Conservation (phyloP, 2,113 vertebrate genomes). For the Peucedramus taeniatus region DNA sequence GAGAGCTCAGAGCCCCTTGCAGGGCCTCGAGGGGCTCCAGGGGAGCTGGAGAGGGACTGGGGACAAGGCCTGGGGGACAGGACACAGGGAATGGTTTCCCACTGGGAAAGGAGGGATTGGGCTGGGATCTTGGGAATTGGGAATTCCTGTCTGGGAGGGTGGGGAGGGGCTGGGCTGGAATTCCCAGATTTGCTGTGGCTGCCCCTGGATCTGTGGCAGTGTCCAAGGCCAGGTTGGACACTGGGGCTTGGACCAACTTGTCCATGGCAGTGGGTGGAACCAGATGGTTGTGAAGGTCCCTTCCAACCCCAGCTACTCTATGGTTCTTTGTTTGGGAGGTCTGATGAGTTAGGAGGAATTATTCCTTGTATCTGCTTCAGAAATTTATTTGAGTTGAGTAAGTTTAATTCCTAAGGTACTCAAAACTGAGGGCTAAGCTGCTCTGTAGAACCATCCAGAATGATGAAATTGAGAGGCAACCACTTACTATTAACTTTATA, state of each 20-base stretch:
- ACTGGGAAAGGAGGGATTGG: accelerated
- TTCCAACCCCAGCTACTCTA: background rate
- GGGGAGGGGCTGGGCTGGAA: background rate
- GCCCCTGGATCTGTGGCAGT: background rate
- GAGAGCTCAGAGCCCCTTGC: background rate
- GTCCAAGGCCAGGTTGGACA: background rate
- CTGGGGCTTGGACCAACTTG: background rate
- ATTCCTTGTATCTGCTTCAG: background rate
- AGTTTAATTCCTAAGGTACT: background rate
- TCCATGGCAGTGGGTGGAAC: background rate
- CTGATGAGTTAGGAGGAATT: background rate
- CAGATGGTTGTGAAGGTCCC: background rate
- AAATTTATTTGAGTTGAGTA: background rate
- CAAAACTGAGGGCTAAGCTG: background rate
- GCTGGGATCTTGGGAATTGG: background rate
- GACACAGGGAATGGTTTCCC: background rate
- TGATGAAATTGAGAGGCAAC: background rate
- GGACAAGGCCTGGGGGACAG: background rate
- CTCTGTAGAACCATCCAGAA: background rate
- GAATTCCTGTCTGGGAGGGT: background rate
- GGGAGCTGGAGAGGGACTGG: background rate
- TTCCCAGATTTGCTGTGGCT: background rate
- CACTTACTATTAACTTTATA: background rate
- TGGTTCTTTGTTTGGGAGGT: background rate
- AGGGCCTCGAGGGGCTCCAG: background rate